phyloP scores from a whole-genome alignment of 2,797 vertebrate genomes.

The Argyrosomus regius region DNA sequence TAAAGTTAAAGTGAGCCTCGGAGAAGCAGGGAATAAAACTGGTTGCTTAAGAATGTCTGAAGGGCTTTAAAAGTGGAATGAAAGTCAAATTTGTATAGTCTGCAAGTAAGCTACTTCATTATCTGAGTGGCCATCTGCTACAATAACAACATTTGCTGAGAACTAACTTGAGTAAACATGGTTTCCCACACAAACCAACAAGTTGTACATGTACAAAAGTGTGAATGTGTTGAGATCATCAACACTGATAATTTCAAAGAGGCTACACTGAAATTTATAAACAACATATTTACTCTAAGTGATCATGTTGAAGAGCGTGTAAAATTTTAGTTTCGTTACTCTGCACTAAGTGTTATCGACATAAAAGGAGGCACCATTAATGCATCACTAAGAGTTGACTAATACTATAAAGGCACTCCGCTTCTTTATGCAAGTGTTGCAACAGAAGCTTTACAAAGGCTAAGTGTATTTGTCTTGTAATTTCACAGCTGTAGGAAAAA shows the following conservation, averaged over 20 bases:
- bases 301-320: background rate
- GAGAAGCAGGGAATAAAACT: background rate
- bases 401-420: conserved; percentile 30
- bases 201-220: background rate
- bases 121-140: background rate
- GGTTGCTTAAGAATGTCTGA: background rate
- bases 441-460: conserved; percentile 45
- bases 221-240: background rate
- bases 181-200: background rate
- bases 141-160: conserved; percentile 13
- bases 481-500: conserved; percentile 52
- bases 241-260: conserved; percentile 3
- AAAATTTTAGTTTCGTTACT: background rate
- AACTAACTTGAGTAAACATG: conserved; percentile 13
- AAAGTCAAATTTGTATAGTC: conserved; percentile 9
- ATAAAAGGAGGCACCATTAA: conserved; percentile 3
- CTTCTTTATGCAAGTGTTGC: conserved; percentile 26
- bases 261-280: background rate
- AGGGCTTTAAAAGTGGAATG: background rate
- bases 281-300: background rate
- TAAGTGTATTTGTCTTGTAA: conserved; percentile 56
- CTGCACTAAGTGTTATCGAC: background rate
- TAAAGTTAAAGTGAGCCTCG: background rate
- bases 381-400: conserved; percentile 15
- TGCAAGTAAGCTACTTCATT: background rate